phyloP scores from a whole-genome alignment of 1,140 invertebrate genomes.

The Drosophila santomea region DNA sequence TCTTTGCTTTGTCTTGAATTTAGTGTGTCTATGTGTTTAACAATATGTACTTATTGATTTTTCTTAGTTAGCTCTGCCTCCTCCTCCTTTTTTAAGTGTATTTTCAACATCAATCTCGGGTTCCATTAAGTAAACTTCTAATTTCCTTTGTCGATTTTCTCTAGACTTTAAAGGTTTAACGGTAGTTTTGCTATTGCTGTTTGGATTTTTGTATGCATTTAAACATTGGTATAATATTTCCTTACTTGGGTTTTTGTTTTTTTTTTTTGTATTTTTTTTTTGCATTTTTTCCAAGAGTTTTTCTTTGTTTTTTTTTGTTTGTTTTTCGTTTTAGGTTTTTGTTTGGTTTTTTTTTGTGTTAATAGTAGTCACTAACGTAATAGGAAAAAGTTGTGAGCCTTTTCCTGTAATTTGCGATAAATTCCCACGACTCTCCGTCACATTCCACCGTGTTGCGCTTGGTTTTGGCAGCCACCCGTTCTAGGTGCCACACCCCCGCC shows the following conservation, averaged over 20 bases:
- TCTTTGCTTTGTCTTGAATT: conserved; percentile 47
- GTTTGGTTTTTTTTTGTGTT: conserved; percentile 22
- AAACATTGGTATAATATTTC: conserved; percentile 67
- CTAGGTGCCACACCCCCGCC: conserved; percentile 84
- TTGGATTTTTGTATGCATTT: conserved; percentile 63
- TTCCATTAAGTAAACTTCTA: conserved; percentile 71
- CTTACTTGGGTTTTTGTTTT: conserved; percentile 26
- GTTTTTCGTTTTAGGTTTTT: conserved; percentile 47
- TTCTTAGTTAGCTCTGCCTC: conserved; percentile 10
- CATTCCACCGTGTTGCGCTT: conserved; percentile 87
- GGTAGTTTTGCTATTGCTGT: conserved; percentile 77
- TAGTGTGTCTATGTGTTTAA: conserved; percentile 21
- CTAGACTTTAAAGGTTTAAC: conserved; percentile 72
- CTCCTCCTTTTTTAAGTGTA: conserved; percentile 50
- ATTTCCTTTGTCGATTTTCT: conserved; percentile 46
- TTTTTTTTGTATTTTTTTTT: conserved; percentile 39
- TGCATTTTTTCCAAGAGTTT: conserved; percentile 31
- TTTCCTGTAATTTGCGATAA: conserved; percentile 93
- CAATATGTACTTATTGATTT: conserved; percentile 32
- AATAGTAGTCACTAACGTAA: conserved; percentile 84
- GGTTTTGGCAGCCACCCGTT: conserved; percentile 85
- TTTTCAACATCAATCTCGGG: conserved; percentile 74
- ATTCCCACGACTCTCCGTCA: conserved; percentile 94
- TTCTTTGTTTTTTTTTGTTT: conserved; percentile 40
- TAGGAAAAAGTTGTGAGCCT: conserved; percentile 88